A percentile compares a stretch with the other conserved stretches of the same genome.
These are phyloP conservation scores for Melanotaenia trifasciata DNA, from an alignment of 2,797 vertebrate genomes.

Conservation along the genomic window DNA sequence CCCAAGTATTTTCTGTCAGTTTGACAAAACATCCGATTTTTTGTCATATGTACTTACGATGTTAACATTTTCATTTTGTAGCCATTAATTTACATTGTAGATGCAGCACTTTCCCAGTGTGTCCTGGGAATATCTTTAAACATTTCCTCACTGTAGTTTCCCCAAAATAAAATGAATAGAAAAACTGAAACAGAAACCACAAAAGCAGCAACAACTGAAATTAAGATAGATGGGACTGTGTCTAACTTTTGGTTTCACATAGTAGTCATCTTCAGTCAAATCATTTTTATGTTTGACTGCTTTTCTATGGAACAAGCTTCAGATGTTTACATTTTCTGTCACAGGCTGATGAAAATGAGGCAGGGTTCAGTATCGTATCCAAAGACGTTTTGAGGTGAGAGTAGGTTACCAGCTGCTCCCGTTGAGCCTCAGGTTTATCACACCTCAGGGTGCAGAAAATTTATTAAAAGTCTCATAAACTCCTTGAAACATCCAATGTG, in stretches of 20 bases:
- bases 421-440: too few relatives aligned
- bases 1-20: not conserved
- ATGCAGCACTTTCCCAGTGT: not conserved
- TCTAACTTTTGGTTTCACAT: not conserved
- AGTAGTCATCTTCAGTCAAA: not conserved
- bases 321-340: not conserved
- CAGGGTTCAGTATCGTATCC: not conserved
- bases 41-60: not conserved
- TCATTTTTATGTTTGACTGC: too few relatives aligned
- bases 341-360: not conserved
- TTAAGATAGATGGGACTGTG: not conserved
- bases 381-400: not conserved
- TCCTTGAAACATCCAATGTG: not conserved
- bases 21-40: not conserved
- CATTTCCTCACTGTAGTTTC: not conserved
- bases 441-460: not conserved
- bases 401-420: too few relatives aligned
- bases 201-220: not conserved
- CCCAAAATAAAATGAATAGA: not conserved
- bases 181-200: slow-evolving; percentile 9
- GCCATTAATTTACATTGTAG: not conserved
- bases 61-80: not conserved
- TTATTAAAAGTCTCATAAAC: not conserved
- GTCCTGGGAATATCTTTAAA: not conserved
- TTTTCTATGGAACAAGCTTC: too few relatives aligned